Evolutionary conservation across 2,113 vertebrate species (phyloP).

Genomic region (Nothocercus julius): DNA sequence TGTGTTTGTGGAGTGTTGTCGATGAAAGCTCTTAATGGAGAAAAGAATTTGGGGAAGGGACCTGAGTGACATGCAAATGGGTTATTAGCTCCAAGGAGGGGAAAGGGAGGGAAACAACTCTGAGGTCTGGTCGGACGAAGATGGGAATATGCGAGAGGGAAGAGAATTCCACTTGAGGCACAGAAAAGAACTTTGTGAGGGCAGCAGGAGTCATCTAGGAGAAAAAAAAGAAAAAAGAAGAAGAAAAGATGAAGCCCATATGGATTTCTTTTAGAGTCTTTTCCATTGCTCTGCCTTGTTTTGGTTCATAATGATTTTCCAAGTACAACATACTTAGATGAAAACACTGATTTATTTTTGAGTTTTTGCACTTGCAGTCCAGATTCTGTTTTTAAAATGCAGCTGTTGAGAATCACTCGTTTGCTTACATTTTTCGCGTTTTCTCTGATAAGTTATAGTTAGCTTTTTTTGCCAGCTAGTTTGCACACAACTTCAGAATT

Average conservation of each 20-base stretch:
- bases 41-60: not conserved
- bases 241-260: not conserved
- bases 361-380: constrained; percentile 46
- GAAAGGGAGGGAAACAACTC: not conserved
- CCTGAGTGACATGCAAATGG: not conserved
- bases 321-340: constrained; percentile 56
- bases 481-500: constrained; percentile 41
- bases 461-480: constrained; percentile 40
- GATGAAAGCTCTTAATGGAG: not conserved
- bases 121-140: not conserved
- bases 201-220: not conserved
- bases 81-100: not conserved
- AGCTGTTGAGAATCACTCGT: constrained; percentile 64
- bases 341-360: not conserved
- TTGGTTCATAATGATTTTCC: constrained; percentile 65
- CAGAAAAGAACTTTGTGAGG: not conserved
- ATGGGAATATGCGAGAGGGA: not conserved
- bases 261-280: constrained; percentile 40
- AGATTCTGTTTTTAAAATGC: constrained; percentile 40
- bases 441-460: constrained; percentile 59
- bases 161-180: not conserved
- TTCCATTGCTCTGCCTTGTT: constrained; percentile 60
- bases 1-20: not conserved
- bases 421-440: constrained; percentile 61
- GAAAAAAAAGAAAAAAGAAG: not conserved